Conservation (phyloP, 1,140 invertebrate species). For the Lepeophtheirus salmonis region DNA sequence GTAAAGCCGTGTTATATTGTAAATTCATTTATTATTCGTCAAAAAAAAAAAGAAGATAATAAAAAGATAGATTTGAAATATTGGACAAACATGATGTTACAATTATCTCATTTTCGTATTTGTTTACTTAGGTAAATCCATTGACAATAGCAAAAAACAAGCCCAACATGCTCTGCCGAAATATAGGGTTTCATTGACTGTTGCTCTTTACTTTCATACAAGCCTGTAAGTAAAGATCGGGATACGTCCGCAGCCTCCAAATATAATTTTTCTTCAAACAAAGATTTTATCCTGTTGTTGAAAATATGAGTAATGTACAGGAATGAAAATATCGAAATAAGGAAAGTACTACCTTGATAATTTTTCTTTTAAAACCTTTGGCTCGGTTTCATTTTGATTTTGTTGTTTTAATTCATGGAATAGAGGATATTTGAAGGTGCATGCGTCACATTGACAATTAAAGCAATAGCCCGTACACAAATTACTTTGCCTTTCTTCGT, state of each 20-base stretch:
- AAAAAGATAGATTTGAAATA: too few relatives aligned
- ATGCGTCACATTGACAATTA: conserved; percentile 8
- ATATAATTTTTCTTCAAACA: neutral
- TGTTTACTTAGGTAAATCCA: neutral
- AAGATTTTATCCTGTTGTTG: neutral
- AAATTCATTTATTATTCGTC: too few relatives aligned
- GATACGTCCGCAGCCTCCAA: neutral
- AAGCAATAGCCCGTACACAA: conserved; percentile 1
- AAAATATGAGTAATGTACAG: neutral
- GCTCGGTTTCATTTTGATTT: neutral
- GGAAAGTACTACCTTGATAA: neutral
- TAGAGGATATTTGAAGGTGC: conserved; percentile 5
- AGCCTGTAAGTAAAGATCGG: neutral
- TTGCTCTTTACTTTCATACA: neutral
- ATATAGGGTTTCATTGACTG: neutral
- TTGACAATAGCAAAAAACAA: neutral
- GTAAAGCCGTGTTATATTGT: too few relatives aligned
- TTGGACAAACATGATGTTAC: too few relatives aligned
- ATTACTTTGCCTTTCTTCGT: neutral
- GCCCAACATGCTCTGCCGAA: neutral
- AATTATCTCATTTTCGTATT: neutral
- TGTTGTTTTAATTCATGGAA: conserved; percentile 10
- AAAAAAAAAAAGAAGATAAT: too few relatives aligned
- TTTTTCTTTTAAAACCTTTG: neutral
- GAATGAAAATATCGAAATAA: neutral